Base-by-base conservation (phyloP, 2,797 vertebrate species). In the Pagetopsis macropterus region DNA sequence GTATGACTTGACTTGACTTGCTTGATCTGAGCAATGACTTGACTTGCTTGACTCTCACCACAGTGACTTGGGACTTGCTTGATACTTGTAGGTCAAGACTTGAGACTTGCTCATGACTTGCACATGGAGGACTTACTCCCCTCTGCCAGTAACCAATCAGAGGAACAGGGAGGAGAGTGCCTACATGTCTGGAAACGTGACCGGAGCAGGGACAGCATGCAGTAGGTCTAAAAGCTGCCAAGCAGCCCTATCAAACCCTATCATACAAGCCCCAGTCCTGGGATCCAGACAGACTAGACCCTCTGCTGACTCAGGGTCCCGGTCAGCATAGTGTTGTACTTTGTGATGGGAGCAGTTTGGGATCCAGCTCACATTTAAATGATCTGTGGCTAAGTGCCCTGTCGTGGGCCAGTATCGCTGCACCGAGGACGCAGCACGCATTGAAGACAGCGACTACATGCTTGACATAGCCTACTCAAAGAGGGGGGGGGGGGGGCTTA, bases 141-240 rank as follows among this genome's bases (percentile, higher is more conserved):
- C 23, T 23, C 23, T 23, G 23, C 40, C 10, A 21, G 2, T 2
- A 48, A 57, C 91, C 91, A 93, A 93, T 90, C 83, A 88, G 57
- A 77, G 44, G 14, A 8, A 19, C 41, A 50, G 86, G 86, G 84
- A 75, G 86, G 90, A 46, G 81, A 61, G 44, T 3, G 49, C 1
- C 50, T 13, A 8, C 84, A 87, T 82, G 82, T 37, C 72, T 72
- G 60, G 15, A 72, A 91, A 91, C 90, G 87, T 90, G 90, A 91
- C 84, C 50, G 50, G 81, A 71, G 72, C 79, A 23, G 17, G 46
- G 33, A 33, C 64, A 16, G 15, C 33, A 40, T 4, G 27, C 27
- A 59, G 14, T 43, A 56, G 16, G n/a, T 55, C 19, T 17, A 0
- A 2, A 9, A 3, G 6, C 37, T 48, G 31, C 55, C 57, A 17